A percentile compares a stretch with the other conserved stretches of the same genome.
Evolutionary conservation across 1,140 invertebrate genomes (phyloP).

Genomic region (Drosophila truncata): DNA sequence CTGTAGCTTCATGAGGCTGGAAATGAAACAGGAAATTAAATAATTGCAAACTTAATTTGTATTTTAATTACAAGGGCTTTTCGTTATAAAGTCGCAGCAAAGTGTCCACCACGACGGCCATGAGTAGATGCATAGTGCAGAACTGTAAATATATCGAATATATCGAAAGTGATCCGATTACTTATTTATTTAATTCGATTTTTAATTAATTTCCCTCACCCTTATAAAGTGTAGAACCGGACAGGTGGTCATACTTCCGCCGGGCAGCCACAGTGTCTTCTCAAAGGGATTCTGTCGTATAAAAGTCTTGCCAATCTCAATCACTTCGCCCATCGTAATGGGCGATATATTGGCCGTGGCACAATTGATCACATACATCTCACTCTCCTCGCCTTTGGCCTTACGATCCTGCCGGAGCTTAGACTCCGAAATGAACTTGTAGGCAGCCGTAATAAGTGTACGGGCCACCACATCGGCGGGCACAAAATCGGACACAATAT

Average conservation of each 20-base stretch:
- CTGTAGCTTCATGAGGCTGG: constrained; percentile 91
- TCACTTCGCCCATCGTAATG: constrained; percentile 88
- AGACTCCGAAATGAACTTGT: constrained; percentile 86
- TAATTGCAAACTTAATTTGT: neutral
- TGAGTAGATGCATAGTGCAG: constrained; percentile 70
- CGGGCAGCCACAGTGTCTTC: constrained; percentile 89
- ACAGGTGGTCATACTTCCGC: constrained; percentile 86
- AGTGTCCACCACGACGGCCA: constrained; percentile 73
- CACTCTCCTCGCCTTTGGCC: constrained; percentile 16
- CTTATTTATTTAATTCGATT: neutral
- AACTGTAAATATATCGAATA: constrained; percentile 45
- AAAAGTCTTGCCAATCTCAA: constrained; percentile 86
- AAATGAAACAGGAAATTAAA: constrained; percentile 1
- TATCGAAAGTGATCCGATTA: neutral
- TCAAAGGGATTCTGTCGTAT: constrained; percentile 88
- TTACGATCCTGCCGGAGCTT: neutral
- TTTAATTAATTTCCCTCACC: constrained; percentile 61
- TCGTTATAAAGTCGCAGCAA: constrained; percentile 86
- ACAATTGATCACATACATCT: constrained; percentile 89
- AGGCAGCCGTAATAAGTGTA: constrained; percentile 90
- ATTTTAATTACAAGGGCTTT: constrained; percentile 89
- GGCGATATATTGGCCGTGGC: constrained; percentile 88
- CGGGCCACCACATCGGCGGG: constrained; percentile 96
- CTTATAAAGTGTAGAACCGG: constrained; percentile 86
- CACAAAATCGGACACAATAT: constrained; percentile 91